phyloP scores from a whole-genome alignment of 2,888 invertebrate genomes.

The Abscondita cerata region DNA sequence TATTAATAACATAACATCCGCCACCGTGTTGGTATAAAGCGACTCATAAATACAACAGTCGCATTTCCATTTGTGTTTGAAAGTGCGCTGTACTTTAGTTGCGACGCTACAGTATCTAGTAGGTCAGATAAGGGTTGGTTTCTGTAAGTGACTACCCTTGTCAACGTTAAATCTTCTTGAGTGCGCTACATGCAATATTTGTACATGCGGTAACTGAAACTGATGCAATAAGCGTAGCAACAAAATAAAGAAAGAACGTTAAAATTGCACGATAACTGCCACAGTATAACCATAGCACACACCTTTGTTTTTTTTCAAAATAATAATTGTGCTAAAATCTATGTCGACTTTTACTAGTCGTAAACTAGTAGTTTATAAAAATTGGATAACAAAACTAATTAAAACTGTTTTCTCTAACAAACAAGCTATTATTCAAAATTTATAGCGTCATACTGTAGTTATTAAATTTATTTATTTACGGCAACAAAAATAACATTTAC shows the following conservation, averaged over 20 bases:
- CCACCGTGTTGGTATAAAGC: constrained; percentile 30
- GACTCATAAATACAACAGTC: constrained; percentile 33
- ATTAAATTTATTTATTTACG: constrained; percentile 24
- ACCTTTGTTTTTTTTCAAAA: constrained; percentile 18
- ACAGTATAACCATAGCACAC: constrained; percentile 11
- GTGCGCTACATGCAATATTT: constrained; percentile 41
- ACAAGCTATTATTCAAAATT: constrained; percentile 19
- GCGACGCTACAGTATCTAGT: constrained; percentile 45
- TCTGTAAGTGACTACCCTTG: constrained; percentile 48
- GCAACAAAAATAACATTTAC: constrained; percentile 32
- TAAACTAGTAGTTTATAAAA: constrained; percentile 25
- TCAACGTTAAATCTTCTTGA: constrained; percentile 45
- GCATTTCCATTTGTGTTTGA: constrained; percentile 41
- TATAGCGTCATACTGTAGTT: constrained; percentile 18
- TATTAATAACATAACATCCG: constrained; percentile 27
- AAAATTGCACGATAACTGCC: constrained; percentile 24
- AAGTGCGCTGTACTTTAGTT: constrained; percentile 37
- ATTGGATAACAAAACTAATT: constrained; percentile 16
- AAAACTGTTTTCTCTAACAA: constrained; percentile 1
- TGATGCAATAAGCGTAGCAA: constrained; percentile 23
- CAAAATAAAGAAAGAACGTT: constrained; percentile 17
- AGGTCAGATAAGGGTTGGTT: constrained; percentile 46
- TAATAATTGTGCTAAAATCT: constrained; percentile 25
- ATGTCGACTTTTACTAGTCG: constrained; percentile 23
- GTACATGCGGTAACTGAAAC: constrained; percentile 30